These are phyloP conservation scores for Heteronetta atricapilla DNA, from an alignment of 2,113 vertebrate genomes.

Conservation along the genomic window DNA sequence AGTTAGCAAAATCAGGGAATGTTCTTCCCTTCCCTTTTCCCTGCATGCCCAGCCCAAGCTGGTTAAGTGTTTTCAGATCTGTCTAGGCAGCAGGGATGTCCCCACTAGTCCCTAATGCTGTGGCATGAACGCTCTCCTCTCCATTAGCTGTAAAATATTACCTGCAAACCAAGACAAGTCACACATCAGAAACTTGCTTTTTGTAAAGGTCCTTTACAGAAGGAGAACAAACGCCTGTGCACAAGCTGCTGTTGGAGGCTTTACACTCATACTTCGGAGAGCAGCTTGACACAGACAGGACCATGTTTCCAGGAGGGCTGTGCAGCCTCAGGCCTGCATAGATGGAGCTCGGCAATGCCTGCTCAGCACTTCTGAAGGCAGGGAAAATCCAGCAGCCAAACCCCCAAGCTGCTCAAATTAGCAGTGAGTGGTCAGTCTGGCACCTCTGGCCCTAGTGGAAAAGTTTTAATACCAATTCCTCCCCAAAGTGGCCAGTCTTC, in stretches of 20 bases:
- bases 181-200: neutral
- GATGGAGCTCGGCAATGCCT: neutral
- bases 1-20: neutral
- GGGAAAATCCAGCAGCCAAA: neutral
- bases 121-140: neutral
- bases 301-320: neutral
- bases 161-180: neutral
- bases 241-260: neutral
- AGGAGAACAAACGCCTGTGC: neutral
- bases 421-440: fast-evolving
- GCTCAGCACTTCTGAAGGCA: neutral
- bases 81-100: neutral
- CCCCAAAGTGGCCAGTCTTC: neutral
- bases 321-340: neutral
- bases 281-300: neutral
- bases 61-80: neutral
- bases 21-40: neutral
- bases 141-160: neutral
- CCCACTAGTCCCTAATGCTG: neutral
- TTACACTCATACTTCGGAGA: neutral
- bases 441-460: neutral
- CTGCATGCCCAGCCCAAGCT: fast-evolving
- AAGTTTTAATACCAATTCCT: neutral
- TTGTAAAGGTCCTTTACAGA: neutral
- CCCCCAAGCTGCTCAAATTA: neutral